A percentile compares a stretch with the other conserved stretches of the same genome.
Conservation (phyloP, 2,888 invertebrate genomes). For the Zaprionus bogoriensis region DNA sequence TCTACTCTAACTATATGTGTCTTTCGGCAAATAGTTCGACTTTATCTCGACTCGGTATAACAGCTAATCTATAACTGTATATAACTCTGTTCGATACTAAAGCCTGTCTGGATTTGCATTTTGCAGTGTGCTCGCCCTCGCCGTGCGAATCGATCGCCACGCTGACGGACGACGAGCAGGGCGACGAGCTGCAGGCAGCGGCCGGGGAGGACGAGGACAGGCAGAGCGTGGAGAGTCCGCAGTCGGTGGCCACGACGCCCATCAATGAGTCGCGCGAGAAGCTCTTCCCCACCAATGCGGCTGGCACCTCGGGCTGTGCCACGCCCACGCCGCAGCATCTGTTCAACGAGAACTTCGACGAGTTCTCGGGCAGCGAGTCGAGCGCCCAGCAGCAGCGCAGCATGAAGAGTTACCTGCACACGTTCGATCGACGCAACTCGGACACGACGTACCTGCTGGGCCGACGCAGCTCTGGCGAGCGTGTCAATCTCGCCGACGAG, state of each 20-base stretch:
- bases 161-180: slow-evolving; percentile 85
- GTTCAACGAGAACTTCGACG: slow-evolving; percentile 71
- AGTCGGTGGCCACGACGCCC: slow-evolving; percentile 72
- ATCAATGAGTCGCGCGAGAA: slow-evolving; percentile 81
- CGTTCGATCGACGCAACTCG: slow-evolving; percentile 89
- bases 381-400: slow-evolving; percentile 70
- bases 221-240: slow-evolving; percentile 54
- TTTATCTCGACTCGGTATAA: slow-evolving; percentile 8
- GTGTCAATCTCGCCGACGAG: slow-evolving; percentile 90
- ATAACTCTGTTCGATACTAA: slow-evolving; percentile 4
- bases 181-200: slow-evolving; percentile 18
- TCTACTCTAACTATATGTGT: slow-evolving; percentile 14
- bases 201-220: slow-evolving; percentile 54
- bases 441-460: slow-evolving; percentile 88
- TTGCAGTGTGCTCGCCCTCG: slow-evolving; percentile 90
- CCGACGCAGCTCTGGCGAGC: slow-evolving; percentile 85
- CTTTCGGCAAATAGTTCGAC: slow-evolving; percentile 10
- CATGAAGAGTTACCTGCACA: slow-evolving; percentile 82
- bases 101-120: slow-evolving; percentile 2
- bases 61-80: slow-evolving; percentile 23
- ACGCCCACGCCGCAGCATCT: slow-evolving; percentile 72
- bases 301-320: slow-evolving; percentile 71
- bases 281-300: slow-evolving; percentile 80
- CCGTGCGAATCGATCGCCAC: slow-evolving; percentile 90
- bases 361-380: slow-evolving; percentile 67